These are phyloP conservation scores for Butastur rufipennis DNA, from an alignment of 2,113 vertebrate genomes.

Conservation along the genomic window DNA sequence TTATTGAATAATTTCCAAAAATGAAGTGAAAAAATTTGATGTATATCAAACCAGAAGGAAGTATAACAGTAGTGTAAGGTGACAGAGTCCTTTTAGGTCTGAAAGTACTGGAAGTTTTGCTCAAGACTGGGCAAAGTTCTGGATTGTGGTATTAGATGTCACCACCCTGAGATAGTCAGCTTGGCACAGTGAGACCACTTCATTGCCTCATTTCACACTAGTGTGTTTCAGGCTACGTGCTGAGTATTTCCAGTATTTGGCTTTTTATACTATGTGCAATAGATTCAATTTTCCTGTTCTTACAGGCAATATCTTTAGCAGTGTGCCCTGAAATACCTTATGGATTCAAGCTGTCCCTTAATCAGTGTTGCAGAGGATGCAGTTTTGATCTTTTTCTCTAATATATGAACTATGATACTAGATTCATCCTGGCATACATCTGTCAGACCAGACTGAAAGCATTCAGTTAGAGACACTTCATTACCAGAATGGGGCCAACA, in stretches of 20 bases:
- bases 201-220: neutral
- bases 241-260: neutral
- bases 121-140: neutral
- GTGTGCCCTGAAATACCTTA: conserved; percentile 2
- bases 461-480: conserved; percentile 11
- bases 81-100: neutral
- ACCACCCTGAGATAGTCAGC: neutral
- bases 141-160: neutral
- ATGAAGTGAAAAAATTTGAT: neutral
- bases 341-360: conserved; percentile 32
- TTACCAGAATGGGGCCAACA: neutral
- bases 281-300: conserved; percentile 4
- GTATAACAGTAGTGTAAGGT: neutral
- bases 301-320: neutral
- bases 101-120: neutral
- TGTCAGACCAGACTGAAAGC: neutral
- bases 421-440: conserved; percentile 6
- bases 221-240: neutral
- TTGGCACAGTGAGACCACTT: neutral
- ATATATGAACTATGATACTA: neutral
- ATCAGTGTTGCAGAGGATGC: conserved; percentile 8
- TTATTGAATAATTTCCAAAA: neutral
- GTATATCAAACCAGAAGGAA: neutral
- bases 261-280: neutral
- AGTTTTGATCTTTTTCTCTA: conserved; percentile 12